Evolutionary conservation across 2,797 vertebrate genomes (phyloP).

Genomic region (Argentina silus): DNA sequence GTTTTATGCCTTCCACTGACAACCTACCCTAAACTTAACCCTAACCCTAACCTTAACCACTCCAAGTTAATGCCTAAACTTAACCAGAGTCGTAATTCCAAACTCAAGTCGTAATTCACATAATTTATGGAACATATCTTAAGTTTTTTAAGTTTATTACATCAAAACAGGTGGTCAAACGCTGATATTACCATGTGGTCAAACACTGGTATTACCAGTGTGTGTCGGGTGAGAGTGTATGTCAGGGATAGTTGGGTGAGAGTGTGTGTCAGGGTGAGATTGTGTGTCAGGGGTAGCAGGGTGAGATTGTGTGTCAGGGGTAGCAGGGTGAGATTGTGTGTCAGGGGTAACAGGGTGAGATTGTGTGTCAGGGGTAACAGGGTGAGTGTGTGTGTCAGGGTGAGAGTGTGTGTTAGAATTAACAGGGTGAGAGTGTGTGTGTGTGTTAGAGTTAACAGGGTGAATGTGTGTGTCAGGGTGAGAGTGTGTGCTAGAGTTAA

Average conservation of each 20-base stretch:
- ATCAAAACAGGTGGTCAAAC: no score
- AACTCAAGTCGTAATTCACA: no score
- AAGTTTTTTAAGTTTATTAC: no score
- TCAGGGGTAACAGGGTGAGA: neutral
- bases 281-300: neutral
- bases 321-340: constrained; percentile 1
- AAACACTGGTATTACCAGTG: constrained; percentile 1
- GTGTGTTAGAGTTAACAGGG: neutral
- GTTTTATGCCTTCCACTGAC: no score
- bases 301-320: neutral
- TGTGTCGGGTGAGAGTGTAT: constrained; percentile 25
- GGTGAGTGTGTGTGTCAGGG: constrained; percentile 7
- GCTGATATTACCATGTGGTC: no score
- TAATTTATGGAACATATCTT: no score
- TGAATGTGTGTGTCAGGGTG: neutral
- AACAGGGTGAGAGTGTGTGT: constrained; percentile 1
- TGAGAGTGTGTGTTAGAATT: neutral
- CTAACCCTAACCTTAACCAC: no score
- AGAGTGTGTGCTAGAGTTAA: neutral
- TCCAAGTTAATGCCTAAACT: no score
- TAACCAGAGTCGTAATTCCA: no score
- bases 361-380: no score
- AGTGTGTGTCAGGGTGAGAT: neutral
- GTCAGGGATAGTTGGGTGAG: constrained; percentile 15
- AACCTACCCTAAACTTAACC: no score